phyloP scores from a whole-genome alignment of 2,797 vertebrate genomes.

The Paguma larvata region DNA sequence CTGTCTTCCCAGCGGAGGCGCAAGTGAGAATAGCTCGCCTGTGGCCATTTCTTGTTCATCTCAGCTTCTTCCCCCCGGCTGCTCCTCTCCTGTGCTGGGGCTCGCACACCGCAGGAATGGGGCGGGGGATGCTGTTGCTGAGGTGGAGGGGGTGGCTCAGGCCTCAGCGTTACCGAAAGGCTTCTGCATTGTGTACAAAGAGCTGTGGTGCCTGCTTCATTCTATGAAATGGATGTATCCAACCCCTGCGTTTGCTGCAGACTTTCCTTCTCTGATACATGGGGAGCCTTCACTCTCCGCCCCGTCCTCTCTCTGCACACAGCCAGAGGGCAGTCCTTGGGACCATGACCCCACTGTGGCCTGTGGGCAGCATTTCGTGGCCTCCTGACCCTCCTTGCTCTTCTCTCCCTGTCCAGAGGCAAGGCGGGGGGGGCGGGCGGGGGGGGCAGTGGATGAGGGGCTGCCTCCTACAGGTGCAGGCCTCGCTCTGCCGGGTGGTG shows the following conservation, averaged over 20 bases:
- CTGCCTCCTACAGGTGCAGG: conserved; percentile 11
- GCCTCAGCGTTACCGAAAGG: not conserved
- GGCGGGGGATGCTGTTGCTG: too few species aligned
- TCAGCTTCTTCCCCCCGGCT: accelerated
- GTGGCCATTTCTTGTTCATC: accelerated
- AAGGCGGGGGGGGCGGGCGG: not conserved
- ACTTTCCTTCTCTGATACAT: not conserved
- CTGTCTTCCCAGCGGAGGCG: not conserved
- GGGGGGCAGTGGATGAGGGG: not conserved
- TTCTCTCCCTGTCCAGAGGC: not conserved
- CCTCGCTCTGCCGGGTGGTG: not conserved
- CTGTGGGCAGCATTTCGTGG: not conserved
- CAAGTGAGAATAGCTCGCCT: not conserved
- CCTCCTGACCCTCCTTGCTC: too few species aligned
- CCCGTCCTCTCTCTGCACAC: not conserved
- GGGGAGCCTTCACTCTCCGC: not conserved
- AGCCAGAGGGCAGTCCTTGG: not conserved
- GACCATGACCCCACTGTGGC: not conserved
- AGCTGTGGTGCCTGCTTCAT: accelerated
- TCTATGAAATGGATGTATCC: accelerated
- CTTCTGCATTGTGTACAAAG: accelerated
- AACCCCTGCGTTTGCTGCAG: accelerated
- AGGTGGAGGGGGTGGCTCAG: not conserved
- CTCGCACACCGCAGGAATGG: accelerated
- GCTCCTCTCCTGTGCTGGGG: accelerated